Evolutionary conservation across 2,888 invertebrate genomes (phyloP), one percentile per base, ranked within the genome.

Genomic region (Leptinotarsa haldemani): DNA sequence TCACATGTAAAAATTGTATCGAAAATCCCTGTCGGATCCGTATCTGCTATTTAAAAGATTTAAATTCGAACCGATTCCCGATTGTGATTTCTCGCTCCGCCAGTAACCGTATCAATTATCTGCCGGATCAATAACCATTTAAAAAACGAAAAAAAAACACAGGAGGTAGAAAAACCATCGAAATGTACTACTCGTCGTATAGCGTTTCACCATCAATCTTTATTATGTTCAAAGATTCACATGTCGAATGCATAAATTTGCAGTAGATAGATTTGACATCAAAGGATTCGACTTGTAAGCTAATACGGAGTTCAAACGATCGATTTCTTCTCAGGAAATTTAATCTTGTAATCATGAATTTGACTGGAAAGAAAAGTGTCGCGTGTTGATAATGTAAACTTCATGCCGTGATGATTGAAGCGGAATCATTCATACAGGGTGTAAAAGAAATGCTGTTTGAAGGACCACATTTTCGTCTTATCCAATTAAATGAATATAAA

Each of bases 141-240:
- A 40, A 61, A 61, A 25, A 61, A n/a, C 7, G 12, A 16, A 50
- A 66, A 66, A 50, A 66, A 50, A n/a, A 9, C 9, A 40, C 1
- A 40, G 40, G 48, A 66, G 61, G 61, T n/a, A 61, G 30, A 40
- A 40, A 40, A n/a, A 61, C 40, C 61, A 30, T 64, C 65, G 56
- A 71, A 73, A 65, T 58, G 73, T 64, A 69, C 58, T 68, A 65
- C 73, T 46, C 69, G 69, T 65, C 69, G 56, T 64, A 73, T 69
- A 65, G 56, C 65, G 40, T 65, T 73, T 69, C 64, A 69, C 73
- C 68, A 73, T 73, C 73, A 73, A 73, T 73, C 73, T 73, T 69
- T 69, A 73, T 73, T 73, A 69, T 61, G 61, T 30, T 40, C 5
- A 69, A 63, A 65, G 73, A 53, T 56, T 56, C 58, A 65, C 73